Evolutionary conservation across 2,888 invertebrate genomes (phyloP).

Genomic region (Ormyrus pomaceus): DNA sequence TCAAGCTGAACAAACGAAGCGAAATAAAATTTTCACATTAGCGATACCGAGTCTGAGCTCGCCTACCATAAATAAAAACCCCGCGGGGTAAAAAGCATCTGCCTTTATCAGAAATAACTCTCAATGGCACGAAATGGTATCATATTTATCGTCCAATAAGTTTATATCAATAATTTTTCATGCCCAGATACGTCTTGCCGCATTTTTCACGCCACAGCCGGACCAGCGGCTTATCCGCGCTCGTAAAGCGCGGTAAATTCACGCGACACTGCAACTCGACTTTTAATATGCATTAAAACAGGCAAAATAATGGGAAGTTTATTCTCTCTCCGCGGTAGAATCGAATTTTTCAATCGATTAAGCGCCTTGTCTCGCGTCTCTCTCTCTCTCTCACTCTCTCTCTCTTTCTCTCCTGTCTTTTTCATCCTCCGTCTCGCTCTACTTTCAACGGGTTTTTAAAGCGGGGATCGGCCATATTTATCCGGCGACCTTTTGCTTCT

Average conservation of each 20-base stretch:
- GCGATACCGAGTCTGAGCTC: no score
- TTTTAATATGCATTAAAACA: conserved; percentile 48
- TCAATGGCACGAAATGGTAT: neutral
- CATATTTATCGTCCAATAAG: conserved; percentile 14
- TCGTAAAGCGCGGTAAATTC: conserved; percentile 11
- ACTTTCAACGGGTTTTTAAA: conserved; percentile 7
- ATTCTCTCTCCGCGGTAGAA: conserved; percentile 21
- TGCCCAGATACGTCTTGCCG: conserved; percentile 12
- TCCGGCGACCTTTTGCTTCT: conserved; percentile 20
- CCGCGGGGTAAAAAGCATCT: no score
- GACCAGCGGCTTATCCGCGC: neutral
- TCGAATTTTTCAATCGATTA: conserved; percentile 50
- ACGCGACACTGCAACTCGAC: conserved; percentile 17
- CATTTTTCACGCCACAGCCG: conserved; percentile 7
- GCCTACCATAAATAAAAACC: no score
- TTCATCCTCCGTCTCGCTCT: neutral
- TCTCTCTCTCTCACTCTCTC: conserved; percentile 8
- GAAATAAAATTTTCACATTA: no score
- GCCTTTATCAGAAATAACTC: neutral
- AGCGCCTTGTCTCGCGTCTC: conserved; percentile 16
- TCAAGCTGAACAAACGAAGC: no score
- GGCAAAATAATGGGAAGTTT: conserved; percentile 37
- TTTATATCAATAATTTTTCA: conserved; percentile 13
- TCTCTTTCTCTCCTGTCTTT: conserved; percentile 16
- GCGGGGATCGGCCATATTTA: conserved; percentile 27